A percentile compares a stretch with the other conserved stretches of the same genome.
These are phyloP conservation scores for Mus minutoides DNA, from an alignment of 2,797 vertebrate species.

Conservation along the genomic window DNA sequence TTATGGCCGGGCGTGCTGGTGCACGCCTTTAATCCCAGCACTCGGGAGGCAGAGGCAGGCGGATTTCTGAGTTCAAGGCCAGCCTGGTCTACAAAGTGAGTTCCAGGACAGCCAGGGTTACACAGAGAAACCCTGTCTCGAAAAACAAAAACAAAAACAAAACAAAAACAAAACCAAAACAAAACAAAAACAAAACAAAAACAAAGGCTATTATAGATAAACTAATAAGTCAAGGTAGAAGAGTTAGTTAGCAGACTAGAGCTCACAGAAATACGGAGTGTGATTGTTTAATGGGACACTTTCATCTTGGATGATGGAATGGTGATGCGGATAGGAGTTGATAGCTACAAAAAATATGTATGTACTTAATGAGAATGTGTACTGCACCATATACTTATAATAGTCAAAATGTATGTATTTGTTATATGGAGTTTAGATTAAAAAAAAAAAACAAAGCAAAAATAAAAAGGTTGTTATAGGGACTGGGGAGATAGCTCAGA, in stretches of 20 bases:
- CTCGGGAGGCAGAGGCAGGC: too few relatives aligned
- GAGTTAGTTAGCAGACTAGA: background rate
- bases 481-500: background rate
- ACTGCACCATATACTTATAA: background rate
- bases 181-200: too few relatives aligned
- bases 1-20: too few relatives aligned
- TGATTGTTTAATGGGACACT: background rate
- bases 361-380: background rate
- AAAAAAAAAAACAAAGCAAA: background rate
- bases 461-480: background rate
- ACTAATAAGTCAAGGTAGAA: background rate
- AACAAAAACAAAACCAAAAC: too few relatives aligned
- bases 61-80: too few relatives aligned
- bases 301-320: slow-evolving; percentile 28
- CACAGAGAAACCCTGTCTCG: too few relatives aligned
- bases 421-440: background rate
- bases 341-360: background rate
- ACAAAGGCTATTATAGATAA: slow-evolving; percentile 21
- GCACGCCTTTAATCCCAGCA: too few relatives aligned
- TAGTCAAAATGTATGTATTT: background rate
- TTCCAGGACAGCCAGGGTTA: too few relatives aligned
- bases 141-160: too few relatives aligned
- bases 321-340: background rate
- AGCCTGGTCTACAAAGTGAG: too few relatives aligned
- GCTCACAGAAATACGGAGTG: background rate